Percentiles rank a stretch among this genome's conserved stretches.
Conservation (phyloP, 1,140 invertebrate genomes). For the Theocolax elegans region DNA sequence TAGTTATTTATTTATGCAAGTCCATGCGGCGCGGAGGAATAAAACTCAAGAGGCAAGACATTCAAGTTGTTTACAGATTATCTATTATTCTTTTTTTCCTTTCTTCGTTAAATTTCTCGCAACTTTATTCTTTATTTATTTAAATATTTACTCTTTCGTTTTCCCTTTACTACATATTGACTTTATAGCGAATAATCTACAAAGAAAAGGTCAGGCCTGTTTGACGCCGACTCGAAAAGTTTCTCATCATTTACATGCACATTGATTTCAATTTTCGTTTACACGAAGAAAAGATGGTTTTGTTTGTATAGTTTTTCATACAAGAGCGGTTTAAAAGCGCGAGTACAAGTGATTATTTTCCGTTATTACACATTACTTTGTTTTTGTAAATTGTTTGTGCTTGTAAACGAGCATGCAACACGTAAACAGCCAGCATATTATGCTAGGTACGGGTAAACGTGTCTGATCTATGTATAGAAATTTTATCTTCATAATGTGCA, state of each 20-base stretch:
- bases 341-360: constrained; percentile 31
- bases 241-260: constrained; percentile 21
- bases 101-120: constrained; percentile 19
- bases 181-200: constrained; percentile 28
- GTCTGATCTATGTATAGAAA: constrained; percentile 7
- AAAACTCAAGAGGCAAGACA: constrained; percentile 41
- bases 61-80: constrained; percentile 9
- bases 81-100: constrained; percentile 22
- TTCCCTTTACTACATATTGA: constrained; percentile 37
- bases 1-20: too few relatives aligned
- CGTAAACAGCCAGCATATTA: background rate
- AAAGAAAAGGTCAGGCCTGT: constrained; percentile 26
- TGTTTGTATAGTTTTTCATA: constrained; percentile 16
- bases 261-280: too few relatives aligned
- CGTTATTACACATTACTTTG: constrained; percentile 26
- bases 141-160: constrained; percentile 20
- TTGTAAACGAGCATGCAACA: constrained; percentile 32
- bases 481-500: constrained; percentile 18
- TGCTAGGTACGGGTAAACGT: background rate
- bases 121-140: constrained; percentile 8
- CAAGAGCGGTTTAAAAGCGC: constrained; percentile 19
- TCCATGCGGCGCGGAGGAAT: constrained; percentile 29
- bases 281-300: too few relatives aligned
- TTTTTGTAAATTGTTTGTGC: constrained; percentile 30
- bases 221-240: constrained; percentile 14